These are phyloP conservation scores for Drosophila santomea DNA, from an alignment of 1,140 invertebrate species.

Conservation along the genomic window DNA sequence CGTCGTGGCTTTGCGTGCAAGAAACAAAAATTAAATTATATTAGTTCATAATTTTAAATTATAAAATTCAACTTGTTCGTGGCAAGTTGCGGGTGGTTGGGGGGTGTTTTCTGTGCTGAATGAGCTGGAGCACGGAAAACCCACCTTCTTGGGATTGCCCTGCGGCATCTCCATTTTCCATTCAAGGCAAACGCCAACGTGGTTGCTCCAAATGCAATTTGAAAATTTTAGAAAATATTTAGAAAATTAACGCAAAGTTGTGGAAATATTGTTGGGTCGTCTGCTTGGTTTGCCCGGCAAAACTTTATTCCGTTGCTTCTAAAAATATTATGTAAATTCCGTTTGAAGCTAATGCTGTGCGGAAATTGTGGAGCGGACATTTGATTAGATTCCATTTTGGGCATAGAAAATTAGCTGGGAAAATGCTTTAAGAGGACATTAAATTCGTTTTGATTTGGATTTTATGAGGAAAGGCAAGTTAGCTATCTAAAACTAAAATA, in stretches of 20 bases:
- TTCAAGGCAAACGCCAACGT: neutral
- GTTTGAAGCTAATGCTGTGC: conserved; percentile 9
- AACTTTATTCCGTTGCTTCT: conserved; percentile 48
- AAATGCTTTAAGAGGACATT: conserved; percentile 22
- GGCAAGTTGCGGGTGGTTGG: conserved; percentile 8
- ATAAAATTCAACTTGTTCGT: conserved; percentile 65
- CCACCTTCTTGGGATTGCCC: conserved; percentile 50
- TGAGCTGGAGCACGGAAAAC: conserved; percentile 57
- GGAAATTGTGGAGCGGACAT: conserved; percentile 1
- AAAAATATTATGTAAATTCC: conserved; percentile 76
- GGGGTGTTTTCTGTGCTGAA: conserved; percentile 26
- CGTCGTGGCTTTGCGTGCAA: conserved; percentile 67
- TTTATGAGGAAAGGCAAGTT: neutral
- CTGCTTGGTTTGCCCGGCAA: conserved; percentile 25
- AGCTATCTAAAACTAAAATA: neutral
- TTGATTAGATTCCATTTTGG: conserved; percentile 39
- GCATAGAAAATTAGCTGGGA: conserved; percentile 26
- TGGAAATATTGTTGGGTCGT: conserved; percentile 66
- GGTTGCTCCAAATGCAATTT: conserved; percentile 68
- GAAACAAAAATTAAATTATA: conserved; percentile 77
- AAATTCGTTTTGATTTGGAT: neutral
- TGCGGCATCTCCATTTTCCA: conserved; percentile 35
- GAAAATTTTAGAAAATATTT: conserved; percentile 76
- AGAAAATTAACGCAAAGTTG: conserved; percentile 83
- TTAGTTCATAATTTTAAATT: conserved; percentile 81